These are phyloP conservation scores for Pseudopleuronectes americanus DNA, from an alignment of 2,797 vertebrate species.

Conservation along the genomic window DNA sequence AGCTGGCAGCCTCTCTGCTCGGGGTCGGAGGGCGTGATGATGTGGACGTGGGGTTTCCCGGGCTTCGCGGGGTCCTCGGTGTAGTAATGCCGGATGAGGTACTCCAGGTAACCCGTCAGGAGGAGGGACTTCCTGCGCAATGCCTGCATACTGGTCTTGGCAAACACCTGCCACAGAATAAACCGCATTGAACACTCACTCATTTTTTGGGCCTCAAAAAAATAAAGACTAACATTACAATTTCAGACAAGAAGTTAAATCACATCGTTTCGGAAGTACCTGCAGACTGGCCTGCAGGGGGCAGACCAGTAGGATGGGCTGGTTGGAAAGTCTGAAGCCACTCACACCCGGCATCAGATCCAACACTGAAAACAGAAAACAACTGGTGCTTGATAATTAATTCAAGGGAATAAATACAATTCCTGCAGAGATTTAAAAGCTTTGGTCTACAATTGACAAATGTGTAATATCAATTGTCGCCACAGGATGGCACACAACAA, in stretches of 20 bases:
- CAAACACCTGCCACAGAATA: slow-evolving; percentile 84
- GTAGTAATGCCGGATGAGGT: slow-evolving; percentile 86
- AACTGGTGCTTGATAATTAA: too few species aligned
- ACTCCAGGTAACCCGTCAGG: slow-evolving; percentile 94
- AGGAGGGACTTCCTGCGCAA: slow-evolving; percentile 92
- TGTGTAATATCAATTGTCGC: slow-evolving; percentile 9
- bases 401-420: background rate
- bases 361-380: slow-evolving; percentile 67
- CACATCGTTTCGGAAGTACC: slow-evolving; percentile 75
- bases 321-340: slow-evolving; percentile 94
- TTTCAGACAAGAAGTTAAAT: too few species aligned
- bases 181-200: too few species aligned
- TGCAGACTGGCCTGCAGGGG: slow-evolving; percentile 94
- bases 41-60: slow-evolving; percentile 77
- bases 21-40: slow-evolving; percentile 87
- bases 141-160: slow-evolving; percentile 86
- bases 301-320: slow-evolving; percentile 92
- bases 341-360: slow-evolving; percentile 87
- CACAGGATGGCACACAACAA: slow-evolving; percentile 47
- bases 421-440: too few species aligned
- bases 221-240: too few species aligned
- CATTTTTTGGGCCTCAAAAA: too few species aligned
- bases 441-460: background rate
- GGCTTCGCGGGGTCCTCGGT: slow-evolving; percentile 70
- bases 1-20: slow-evolving; percentile 93